Evolutionary conservation across 2,888 invertebrate species (phyloP), one percentile per base, ranked within the genome.

Genomic region (Cetonia aurata): DNA sequence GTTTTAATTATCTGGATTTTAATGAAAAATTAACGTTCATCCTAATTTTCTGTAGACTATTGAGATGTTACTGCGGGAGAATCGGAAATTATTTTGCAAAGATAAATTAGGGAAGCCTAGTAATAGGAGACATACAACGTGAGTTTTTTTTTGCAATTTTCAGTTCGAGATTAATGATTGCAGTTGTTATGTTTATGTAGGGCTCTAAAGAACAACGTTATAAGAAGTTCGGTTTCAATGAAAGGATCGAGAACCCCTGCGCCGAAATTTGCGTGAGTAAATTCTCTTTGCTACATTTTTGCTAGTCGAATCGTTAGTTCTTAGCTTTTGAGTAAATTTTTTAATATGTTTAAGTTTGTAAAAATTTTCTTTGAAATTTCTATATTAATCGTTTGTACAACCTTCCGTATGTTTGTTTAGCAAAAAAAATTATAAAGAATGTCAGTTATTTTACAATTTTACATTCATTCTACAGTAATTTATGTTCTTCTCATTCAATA

Each of bases 31-130:
- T 25, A 25, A 4, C 4, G 25, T 25, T 12, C 6, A 1, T 48
- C 4, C 9, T 48, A 48, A 48, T 48, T 48, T 17, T 48, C 12
- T 37, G 46, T 66, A 70, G 66, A 42, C 48, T 12, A 67, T 60
- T 12, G 53, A 59, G 0, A 19, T 44, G n/a, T 12, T 70, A 19
- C 60, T 44, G 44, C 17, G 10, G 12, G 55, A 55, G 17, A 65
- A 70, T 17, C 33, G 41, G 17, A 65, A 50, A 15, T n/a, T 65
- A n/a, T 37, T 50, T 15, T 19, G 37, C 6, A 50, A 12, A 0
- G 17, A 50, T 0, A 15, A 37, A 50, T 37, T 50, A 15, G 37
- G 37, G 10, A 59, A 0, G 12, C 4, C 44, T 37, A 65, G 15
- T 31, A 48, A 10, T 15, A 65, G 41, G 10, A 41, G 50, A 17